Evolutionary conservation across 2,113 vertebrate genomes (phyloP).

Genomic region (Gavia stellata): DNA sequence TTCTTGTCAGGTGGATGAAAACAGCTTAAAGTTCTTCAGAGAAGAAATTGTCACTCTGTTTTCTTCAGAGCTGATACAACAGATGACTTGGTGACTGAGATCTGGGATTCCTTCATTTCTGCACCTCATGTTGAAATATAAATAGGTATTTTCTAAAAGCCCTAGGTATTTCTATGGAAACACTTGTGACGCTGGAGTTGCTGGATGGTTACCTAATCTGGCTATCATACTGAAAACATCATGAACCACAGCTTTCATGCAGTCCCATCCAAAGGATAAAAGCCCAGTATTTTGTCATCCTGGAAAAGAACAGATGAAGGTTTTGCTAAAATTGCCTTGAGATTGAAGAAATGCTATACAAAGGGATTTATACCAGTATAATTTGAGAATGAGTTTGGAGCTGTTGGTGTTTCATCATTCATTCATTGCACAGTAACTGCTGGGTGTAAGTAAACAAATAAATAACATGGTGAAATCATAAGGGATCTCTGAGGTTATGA

Average conservation of each 20-base stretch:
- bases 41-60: background rate
- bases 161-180: background rate
- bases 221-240: background rate
- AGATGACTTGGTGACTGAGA: background rate
- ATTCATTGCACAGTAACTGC: background rate
- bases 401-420: background rate
- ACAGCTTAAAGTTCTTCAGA: background rate
- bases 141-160: background rate
- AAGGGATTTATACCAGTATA: background rate
- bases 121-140: background rate
- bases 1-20: background rate
- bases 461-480: background rate
- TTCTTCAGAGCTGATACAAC: background rate
- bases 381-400: background rate
- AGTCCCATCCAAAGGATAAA: background rate
- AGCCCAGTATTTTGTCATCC: background rate
- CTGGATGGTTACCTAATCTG: background rate
- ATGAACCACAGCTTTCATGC: background rate
- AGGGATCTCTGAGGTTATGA: background rate
- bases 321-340: background rate
- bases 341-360: background rate
- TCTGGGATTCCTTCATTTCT: background rate
- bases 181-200: background rate
- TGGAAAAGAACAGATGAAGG: background rate
- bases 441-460: background rate